Evolutionary conservation across 2,888 invertebrate species (phyloP), one percentile per base, ranked within the genome.

Genomic region (Pyrocoelia pectoralis): DNA sequence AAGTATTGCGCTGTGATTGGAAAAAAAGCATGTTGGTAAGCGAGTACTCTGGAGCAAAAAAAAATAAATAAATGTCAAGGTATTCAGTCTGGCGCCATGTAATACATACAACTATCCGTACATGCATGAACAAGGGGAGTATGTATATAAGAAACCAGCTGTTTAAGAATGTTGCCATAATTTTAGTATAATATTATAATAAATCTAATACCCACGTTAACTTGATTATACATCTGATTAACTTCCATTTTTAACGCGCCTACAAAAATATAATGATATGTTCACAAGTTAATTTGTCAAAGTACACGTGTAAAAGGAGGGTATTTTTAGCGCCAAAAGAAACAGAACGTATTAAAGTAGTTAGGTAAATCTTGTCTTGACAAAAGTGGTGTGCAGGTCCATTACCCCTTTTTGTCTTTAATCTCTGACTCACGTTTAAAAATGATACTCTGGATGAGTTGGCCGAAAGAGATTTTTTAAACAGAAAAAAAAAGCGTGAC

Each of bases 61-160:
- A 24, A 24, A 5, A 24, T 24, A 54, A 55, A 65, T 61, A 61
- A 65, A 65, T 65, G 65, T 65, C 65, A 65, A 65, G 65, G 65
- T 41, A 55, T 58, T 48, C 19, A 13, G 65, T 61, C 65, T 65
- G 65, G 65, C 65, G 65, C 65, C 65, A 61, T 61, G 61, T 55
- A 52, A 56, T 48, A 60, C 53, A 49, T 33, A 43, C 52, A 40
- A 56, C 49, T 54, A 48, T 24, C 33, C 2, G n/a, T 33, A 33
- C 33, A 33, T 33, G 8, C 24, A 29, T 60, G 51, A 56, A 61
- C 53, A 52, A 54, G 60, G 56, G 51, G 56, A n/a, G 52, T 49
- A 41, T 29, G 1, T 17, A 46, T 24, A 24, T 6, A 24, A 24
- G 24, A 46, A 49, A 58, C 53, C 64, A 59, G 52, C 64, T 60